Evolutionary conservation across 53 echinoderm and acorn worm genomes (phyloP).

Genomic region (Astropecten irregularis): DNA sequence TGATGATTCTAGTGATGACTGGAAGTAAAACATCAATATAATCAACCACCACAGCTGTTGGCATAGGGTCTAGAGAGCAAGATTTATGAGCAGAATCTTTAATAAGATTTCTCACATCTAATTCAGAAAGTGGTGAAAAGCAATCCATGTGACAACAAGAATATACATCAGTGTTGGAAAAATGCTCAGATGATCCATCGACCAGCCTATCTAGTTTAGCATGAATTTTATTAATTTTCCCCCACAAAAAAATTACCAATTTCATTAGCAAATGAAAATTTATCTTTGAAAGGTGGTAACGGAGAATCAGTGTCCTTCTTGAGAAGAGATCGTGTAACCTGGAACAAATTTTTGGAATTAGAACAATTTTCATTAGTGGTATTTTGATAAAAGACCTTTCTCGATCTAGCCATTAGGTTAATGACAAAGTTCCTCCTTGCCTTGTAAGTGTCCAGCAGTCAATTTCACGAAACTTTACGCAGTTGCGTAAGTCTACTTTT

Average conservation of each 20-base stretch:
- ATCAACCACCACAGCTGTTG: neutral
- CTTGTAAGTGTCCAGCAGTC: neutral
- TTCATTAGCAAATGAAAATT: neutral
- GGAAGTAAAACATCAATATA: neutral
- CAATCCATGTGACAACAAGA: too few species aligned
- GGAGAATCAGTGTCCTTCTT: neutral
- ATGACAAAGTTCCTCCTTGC: neutral
- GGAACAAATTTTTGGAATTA: neutral
- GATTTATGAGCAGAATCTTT: neutral
- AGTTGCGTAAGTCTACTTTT: too few species aligned
- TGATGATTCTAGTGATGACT: neutral
- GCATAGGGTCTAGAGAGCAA: neutral
- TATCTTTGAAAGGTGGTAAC: neutral
- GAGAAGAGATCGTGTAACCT: neutral
- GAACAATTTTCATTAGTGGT: conserved; percentile 19
- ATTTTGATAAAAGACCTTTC: neutral
- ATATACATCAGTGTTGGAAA: too few species aligned
- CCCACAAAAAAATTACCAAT: neutral
- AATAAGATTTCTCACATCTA: neutral
- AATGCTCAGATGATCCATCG: too few species aligned
- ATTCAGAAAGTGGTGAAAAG: neutral
- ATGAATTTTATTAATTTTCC: too few species aligned
- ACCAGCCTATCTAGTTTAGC: too few species aligned
- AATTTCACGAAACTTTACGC: too few species aligned
- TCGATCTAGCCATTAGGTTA: neutral